These are phyloP conservation scores for Turritopsis rubra DNA, from an alignment of 30 jellyfish, hydroid and myxozoan genomes.

Conservation along the genomic window DNA sequence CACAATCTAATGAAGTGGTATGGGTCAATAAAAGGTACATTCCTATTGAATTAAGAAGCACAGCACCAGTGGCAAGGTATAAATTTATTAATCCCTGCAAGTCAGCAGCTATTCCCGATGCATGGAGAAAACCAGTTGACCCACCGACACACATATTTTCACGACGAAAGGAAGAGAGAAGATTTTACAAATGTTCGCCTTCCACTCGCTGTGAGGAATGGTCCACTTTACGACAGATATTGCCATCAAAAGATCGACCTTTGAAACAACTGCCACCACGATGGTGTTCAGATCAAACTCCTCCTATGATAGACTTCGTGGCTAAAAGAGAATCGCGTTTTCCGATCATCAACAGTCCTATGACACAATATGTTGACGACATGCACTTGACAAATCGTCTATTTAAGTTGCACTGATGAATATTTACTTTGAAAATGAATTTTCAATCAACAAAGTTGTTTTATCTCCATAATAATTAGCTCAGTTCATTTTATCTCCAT, in stretches of 20 bases:
- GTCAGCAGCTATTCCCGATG: conserved; percentile 29
- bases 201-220: conserved; percentile 80
- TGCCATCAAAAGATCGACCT: conserved; percentile 52
- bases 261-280: conserved; percentile 33
- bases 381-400: conserved; percentile 14
- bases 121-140: conserved; percentile 55
- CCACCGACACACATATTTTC: conserved; percentile 49
- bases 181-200: conserved; percentile 39
- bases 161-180: conserved; percentile 20
- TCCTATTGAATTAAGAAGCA: conserved; percentile 56
- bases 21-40: conserved; percentile 50
- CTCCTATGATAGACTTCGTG: neutral
- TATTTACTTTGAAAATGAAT: neutral
- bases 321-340: conserved; percentile 22
- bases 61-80: conserved; percentile 56
- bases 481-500: neutral
- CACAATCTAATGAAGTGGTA: conserved; percentile 52
- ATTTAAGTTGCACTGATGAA: conserved; percentile 10
- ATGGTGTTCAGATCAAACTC: conserved; percentile 62
- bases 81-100: conserved; percentile 37
- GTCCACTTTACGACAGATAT: conserved; percentile 67
- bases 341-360: conserved; percentile 65
- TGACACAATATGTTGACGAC: conserved; percentile 52
- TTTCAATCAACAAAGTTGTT: neutral
- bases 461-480: neutral